Evolutionary conservation across 2,113 vertebrate genomes (phyloP), one percentile per base, ranked within the genome.

Genomic region (Rhabdomys dilectus): DNA sequence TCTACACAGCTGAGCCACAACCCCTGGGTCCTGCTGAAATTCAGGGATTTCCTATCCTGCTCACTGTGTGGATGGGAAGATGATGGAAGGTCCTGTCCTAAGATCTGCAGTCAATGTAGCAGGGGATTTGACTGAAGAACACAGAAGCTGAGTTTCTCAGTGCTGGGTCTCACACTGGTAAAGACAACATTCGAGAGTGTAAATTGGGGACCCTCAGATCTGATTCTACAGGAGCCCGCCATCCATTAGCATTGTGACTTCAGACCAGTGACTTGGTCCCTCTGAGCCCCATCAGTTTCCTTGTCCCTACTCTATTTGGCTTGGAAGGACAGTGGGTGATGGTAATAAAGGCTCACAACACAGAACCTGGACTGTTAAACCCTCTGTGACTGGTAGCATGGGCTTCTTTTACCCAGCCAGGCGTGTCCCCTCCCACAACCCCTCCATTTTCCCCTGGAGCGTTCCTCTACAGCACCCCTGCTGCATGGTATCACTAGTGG

Each of bases 401-500:
- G 64, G 53, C 48, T 48, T 56, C 48, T 48, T 56, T 89, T 92
- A 7, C 60, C 29, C 7, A 39, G n/a, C 21, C 34, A 70, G 89
- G 36, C 42, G 10, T 0, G 0, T n/a, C 34, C 70, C 51, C 91
- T 73, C 87, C 62, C 31, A 45, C 19, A 6, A 13, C 0, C 82
- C 72, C 13, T 5, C 12, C 64, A 24, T 11, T 76, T 42, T 66
- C 86, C 85, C 0, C 4, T 7, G 29, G 39, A 2, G 7, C 68
- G 19, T 45, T 22, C 34, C 16, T 1, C 2, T 21, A 9, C 24
- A 1, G 4, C n/a, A 17, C 45, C 3, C 0, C 9, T 64, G 19
- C 19, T 12, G 16, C n/a, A 36, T 53, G 19, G n/a, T 39, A 2
- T 80, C 21, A 80, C 19, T 90, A 66, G 36, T 88, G 10, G 45